Evolutionary conservation across 2,888 invertebrate genomes (phyloP), one percentile per base, ranked within the genome.

Genomic region (Bellardia pandia): DNA sequence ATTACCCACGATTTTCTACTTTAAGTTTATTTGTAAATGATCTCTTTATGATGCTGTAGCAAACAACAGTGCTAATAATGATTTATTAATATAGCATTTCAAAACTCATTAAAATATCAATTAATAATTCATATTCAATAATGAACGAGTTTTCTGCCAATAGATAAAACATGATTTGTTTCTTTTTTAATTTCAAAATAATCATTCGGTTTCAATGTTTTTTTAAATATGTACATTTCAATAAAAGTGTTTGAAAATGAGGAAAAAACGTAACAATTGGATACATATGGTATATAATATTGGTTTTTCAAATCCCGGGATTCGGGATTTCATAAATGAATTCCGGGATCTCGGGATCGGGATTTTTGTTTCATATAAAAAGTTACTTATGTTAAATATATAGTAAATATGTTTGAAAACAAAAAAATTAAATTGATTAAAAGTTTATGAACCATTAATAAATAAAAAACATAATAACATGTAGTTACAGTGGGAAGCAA

Each of bases 31-130:
- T 74, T 80, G 78, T 64, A 80, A 85, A 48, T 75, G 62, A 85
- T 76, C 60, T 69, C 40, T 56, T 69, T 13, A 45, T 53, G 45
- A 76, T 69, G 58, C 16, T 62, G 51, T 16, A 42, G 30, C 53
- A 62, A 62, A 48, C 2, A 23, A 69, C 5, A 74, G 56, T 45
- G 53, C 72, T 72, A 66, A 74, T 69, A 40, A 58, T 80, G 79
- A 85, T 85, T 80, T 85, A 85, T 80, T 62, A 69, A 64, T 69
- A 80, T 30, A 42, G 5, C 53, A 68, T 23, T 84, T 68, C 33
- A 45, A 80, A 80, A 71, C 53, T 64, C 64, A 85, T 75, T 80
- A 80, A 85, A 85, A 56, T 85, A 69, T 85, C 69, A 75, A 79
- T 60, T 78, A 79, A 53, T 56, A 48, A 2, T 45, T 53, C 48